Percentiles rank a stretch among this genome's conserved stretches.
Evolutionary conservation across 2,113 vertebrate species (phyloP).

Genomic region (Saimiri boliviensis): DNA sequence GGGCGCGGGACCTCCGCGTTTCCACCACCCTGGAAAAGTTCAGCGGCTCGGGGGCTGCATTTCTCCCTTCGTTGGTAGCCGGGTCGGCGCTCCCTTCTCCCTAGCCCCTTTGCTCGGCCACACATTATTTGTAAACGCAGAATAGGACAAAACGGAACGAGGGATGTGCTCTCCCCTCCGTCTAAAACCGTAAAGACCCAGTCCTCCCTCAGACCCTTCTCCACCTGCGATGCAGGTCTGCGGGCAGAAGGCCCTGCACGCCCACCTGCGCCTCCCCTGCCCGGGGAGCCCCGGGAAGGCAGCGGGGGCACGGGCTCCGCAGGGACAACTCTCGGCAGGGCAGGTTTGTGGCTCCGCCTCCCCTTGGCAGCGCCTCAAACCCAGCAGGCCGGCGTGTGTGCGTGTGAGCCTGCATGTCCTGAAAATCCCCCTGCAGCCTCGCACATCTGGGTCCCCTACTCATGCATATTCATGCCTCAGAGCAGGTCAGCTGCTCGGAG

Average conservation of each 20-base stretch:
- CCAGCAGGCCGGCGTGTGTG: background rate
- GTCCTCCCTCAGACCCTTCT: background rate
- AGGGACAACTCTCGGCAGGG: background rate
- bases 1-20: slow-evolving; percentile 42
- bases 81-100: background rate
- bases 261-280: background rate
- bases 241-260: background rate
- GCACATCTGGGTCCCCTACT: background rate
- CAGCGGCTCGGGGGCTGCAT: slow-evolving; percentile 61
- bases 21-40: slow-evolving; percentile 59
- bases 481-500: slow-evolving; percentile 7
- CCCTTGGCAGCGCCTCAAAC: background rate
- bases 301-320: accelerated
- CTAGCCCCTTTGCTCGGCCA: accelerated
- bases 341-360: background rate
- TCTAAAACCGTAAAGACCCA: background rate
- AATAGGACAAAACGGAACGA: background rate
- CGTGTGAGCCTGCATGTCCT: background rate
- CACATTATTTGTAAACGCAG: background rate
- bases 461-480: background rate
- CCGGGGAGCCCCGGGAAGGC: background rate
- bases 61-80: slow-evolving; percentile 20
- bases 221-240: background rate
- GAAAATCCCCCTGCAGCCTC: slow-evolving; percentile 18
- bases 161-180: background rate